These are phyloP conservation scores for Euthynnus affinis DNA, from an alignment of 2,797 vertebrate genomes.

Conservation along the genomic window DNA sequence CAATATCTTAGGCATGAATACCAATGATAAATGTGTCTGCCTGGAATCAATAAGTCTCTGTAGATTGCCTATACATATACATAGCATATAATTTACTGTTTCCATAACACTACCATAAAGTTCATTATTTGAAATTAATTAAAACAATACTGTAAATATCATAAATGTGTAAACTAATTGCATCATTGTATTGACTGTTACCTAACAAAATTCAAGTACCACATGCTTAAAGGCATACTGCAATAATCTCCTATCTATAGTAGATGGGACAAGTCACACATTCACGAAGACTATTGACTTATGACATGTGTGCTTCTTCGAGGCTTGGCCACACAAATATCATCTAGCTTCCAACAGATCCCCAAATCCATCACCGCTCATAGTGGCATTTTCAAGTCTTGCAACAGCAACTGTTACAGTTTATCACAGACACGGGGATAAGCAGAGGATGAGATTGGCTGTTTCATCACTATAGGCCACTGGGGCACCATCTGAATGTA, in stretches of 20 bases:
- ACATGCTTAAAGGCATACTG: constrained; percentile 28
- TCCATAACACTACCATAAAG: constrained; percentile 2
- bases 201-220: constrained; percentile 26
- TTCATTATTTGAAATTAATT: constrained; percentile 1
- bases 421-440: constrained; percentile 66
- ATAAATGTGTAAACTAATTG: constrained; percentile 14
- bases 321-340: constrained; percentile 43
- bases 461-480: constrained; percentile 63
- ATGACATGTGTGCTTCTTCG: constrained; percentile 55
- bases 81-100: neutral
- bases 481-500: constrained; percentile 42
- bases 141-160: neutral
- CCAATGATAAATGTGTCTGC: constrained; percentile 77
- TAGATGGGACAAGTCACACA: constrained; percentile 24
- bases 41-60: constrained; percentile 76
- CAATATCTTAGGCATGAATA: constrained; percentile 82
- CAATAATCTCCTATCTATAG: constrained; percentile 37
- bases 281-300: constrained; percentile 55
- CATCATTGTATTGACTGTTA: constrained; percentile 28
- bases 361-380: constrained; percentile 62
- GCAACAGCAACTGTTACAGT: constrained; percentile 51
- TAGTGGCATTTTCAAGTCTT: constrained; percentile 58
- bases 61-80: constrained; percentile 29
- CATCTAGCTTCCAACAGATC: constrained; percentile 45
- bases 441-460: constrained; percentile 52